Percentiles rank a stretch among this genome's conserved stretches.
These are phyloP conservation scores for Apamea epomidion DNA, from an alignment of 2,888 invertebrate species.

Conservation along the genomic window DNA sequence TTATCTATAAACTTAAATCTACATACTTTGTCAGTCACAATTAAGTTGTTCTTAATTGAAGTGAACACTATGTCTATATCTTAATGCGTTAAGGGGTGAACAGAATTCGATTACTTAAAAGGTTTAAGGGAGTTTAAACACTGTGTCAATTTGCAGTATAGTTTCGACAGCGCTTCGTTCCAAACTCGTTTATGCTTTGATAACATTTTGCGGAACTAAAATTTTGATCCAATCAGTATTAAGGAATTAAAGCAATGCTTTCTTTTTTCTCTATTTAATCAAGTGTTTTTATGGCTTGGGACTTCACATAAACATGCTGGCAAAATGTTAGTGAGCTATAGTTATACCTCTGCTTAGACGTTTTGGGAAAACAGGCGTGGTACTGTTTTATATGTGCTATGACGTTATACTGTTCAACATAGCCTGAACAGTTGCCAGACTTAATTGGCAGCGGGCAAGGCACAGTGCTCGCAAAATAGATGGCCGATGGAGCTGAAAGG, in stretches of 20 bases:
- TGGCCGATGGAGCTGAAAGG: too few relatives aligned
- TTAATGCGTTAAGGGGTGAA: conserved; percentile 36
- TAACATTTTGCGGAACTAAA: conserved; percentile 9
- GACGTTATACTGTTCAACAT: background rate
- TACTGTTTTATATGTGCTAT: too few relatives aligned
- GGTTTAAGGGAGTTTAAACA: conserved; percentile 47
- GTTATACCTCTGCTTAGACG: background rate
- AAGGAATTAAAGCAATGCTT: too few relatives aligned
- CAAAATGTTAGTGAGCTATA: background rate
- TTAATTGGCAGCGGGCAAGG: too few relatives aligned
- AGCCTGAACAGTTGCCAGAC: too few relatives aligned
- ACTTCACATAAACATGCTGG: background rate
- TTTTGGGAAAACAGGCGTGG: background rate
- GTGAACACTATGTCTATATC: conserved; percentile 35
- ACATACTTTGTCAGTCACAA: conserved; percentile 33
- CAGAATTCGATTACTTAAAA: conserved; percentile 53
- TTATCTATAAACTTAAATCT: background rate
- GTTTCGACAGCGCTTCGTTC: conserved; percentile 11
- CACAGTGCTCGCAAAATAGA: too few relatives aligned
- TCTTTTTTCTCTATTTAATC: background rate
- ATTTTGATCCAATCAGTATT: conserved; percentile 16
- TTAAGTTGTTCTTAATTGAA: conserved; percentile 43
- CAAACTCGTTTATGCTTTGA: conserved; percentile 23
- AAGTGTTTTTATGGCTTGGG: background rate
- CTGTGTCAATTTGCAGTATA: conserved; percentile 52